phyloP scores from a whole-genome alignment of 1,140 invertebrate genomes.

The Samia ricini region DNA sequence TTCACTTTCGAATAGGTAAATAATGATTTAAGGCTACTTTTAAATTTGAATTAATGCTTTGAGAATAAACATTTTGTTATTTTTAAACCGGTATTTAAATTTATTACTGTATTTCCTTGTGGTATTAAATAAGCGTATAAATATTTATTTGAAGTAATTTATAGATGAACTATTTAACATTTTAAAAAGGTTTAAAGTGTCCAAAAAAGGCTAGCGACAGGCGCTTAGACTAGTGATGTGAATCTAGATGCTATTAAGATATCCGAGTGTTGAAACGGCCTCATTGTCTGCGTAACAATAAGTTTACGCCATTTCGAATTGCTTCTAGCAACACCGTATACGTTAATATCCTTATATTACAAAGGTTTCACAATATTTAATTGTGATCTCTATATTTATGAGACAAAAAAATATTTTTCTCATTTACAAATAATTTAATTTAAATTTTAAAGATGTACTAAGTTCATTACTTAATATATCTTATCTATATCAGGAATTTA shows the following conservation, averaged over 20 bases:
- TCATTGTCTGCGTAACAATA: neutral
- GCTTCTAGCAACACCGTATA: neutral
- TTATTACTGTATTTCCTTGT: no score
- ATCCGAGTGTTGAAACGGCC: neutral
- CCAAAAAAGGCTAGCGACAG: neutral
- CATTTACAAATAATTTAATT: neutral
- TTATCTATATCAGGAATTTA: no score
- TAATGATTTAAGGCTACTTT: no score
- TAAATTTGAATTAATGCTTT: no score
- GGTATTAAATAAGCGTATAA: no score
- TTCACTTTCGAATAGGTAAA: no score
- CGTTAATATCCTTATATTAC: neutral
- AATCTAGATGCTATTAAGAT: neutral
- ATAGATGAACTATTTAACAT: neutral
- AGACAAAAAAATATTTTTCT: neutral
- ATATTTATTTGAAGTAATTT: no score
- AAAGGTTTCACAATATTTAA: neutral
- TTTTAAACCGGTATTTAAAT: no score
- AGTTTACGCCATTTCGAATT: neutral
- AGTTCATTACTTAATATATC: neutral
- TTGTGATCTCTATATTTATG: neutral
- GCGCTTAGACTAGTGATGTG: neutral
- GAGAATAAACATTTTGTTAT: no score
- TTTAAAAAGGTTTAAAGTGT: neutral
- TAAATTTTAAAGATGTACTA: neutral